phyloP scores from a whole-genome alignment of 2,888 invertebrate genomes.

The Papilio protenor region DNA sequence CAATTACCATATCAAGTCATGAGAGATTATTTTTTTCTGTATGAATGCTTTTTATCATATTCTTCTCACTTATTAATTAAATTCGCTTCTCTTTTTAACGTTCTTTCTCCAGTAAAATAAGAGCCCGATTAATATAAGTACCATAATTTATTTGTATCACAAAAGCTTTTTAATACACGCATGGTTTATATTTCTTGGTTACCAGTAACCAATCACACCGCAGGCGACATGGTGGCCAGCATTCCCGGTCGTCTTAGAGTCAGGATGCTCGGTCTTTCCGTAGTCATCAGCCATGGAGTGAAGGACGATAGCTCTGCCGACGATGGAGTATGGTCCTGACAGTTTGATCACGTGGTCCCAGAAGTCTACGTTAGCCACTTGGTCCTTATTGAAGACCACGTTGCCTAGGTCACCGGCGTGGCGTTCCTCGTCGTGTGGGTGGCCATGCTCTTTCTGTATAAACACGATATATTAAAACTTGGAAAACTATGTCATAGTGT shows the following conservation, averaged over 20 bases:
- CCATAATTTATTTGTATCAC: constrained; percentile 13
- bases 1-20: too few relatives aligned
- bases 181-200: constrained; percentile 58
- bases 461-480: neutral
- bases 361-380: constrained; percentile 85
- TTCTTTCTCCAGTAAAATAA: neutral
- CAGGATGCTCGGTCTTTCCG: constrained; percentile 87
- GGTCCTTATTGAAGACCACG: constrained; percentile 84
- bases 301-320: constrained; percentile 91
- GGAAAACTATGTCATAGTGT: too few relatives aligned
- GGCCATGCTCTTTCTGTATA: constrained; percentile 89
- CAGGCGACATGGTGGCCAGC: constrained; percentile 92
- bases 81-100: neutral
- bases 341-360: constrained; percentile 86
- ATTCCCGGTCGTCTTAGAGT: constrained; percentile 92
- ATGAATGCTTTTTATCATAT: neutral
- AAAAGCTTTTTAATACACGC: neutral
- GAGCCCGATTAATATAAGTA: neutral
- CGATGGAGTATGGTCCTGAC: constrained; percentile 85
- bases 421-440: constrained; percentile 86
- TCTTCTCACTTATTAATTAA: too few relatives aligned
- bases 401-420: constrained; percentile 96
- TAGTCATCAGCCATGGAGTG: constrained; percentile 90
- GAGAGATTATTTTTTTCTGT: neutral
- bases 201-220: constrained; percentile 91